Conservation (phyloP, 2,888 invertebrate species). For the Watsonalla cultraria region DNA sequence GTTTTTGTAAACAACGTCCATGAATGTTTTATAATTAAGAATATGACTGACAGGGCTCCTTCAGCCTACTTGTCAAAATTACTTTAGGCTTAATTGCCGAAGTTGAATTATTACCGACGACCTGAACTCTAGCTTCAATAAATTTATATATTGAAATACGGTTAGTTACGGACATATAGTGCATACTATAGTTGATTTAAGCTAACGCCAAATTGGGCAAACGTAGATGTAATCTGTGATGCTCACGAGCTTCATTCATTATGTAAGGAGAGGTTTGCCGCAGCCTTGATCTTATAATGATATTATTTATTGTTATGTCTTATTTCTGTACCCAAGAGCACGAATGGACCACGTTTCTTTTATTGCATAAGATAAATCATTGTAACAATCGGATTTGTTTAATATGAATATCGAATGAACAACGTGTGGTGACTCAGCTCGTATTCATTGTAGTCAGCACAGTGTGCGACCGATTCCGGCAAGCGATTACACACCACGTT, state of each 20-base stretch:
- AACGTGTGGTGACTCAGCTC: constrained; percentile 42
- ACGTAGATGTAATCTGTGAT: constrained; percentile 24
- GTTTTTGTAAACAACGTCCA: background rate
- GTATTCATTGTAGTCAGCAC: constrained; percentile 32
- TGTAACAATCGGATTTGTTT: constrained; percentile 54
- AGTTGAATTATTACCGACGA: too few species aligned
- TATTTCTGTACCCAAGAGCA: constrained; percentile 42
- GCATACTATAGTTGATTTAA: background rate
- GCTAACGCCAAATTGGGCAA: background rate
- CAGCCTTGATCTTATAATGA: constrained; percentile 3
- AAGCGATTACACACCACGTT: constrained; percentile 31
- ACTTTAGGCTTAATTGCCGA: too few species aligned
- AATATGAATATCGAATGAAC: constrained; percentile 51
- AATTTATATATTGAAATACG: too few species aligned
- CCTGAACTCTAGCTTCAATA: too few species aligned
- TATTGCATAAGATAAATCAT: constrained; percentile 59
- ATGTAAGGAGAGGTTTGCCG: constrained; percentile 15
- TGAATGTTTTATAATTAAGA: background rate
- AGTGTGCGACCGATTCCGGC: constrained; percentile 22
- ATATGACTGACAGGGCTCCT: background rate
- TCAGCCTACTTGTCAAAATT: background rate
- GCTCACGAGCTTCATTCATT: constrained; percentile 31
- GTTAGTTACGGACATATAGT: too few species aligned
- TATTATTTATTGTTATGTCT: constrained; percentile 5
- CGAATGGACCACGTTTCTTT: constrained; percentile 40